These are phyloP conservation scores for Antheraea assamensis DNA, from an alignment of 2,888 invertebrate species.

Conservation along the genomic window DNA sequence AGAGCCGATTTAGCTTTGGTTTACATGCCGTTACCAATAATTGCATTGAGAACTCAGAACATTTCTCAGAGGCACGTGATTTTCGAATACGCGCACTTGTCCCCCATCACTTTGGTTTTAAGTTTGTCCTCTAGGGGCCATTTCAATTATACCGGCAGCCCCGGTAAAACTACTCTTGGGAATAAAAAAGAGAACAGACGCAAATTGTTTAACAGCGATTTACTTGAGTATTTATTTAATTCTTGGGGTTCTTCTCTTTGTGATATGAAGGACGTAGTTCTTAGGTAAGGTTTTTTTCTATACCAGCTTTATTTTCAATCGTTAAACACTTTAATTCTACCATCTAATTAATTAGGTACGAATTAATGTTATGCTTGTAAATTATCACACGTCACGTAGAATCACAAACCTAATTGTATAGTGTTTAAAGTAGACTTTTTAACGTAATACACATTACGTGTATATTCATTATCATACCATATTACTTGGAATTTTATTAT, in stretches of 20 bases:
- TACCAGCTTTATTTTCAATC: too few species aligned
- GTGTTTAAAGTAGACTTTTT: neutral
- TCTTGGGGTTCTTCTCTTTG: conserved; percentile 85
- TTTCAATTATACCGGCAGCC: conserved; percentile 58
- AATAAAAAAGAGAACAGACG: conserved; percentile 73
- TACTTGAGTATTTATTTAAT: conserved; percentile 84
- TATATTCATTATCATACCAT: neutral
- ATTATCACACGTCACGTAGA: neutral
- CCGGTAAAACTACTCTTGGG: conserved; percentile 54
- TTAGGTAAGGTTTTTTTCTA: conserved; percentile 70
- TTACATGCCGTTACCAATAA: conserved; percentile 80
- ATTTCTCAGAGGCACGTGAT: conserved; percentile 66
- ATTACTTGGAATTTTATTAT: neutral
- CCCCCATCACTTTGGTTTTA: conserved; percentile 83
- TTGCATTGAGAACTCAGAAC: conserved; percentile 69
- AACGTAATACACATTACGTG: neutral
- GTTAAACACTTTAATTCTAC: neutral
- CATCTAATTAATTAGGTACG: neutral
- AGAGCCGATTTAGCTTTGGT: conserved; percentile 81
- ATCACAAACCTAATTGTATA: neutral
- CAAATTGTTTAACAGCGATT: conserved; percentile 80
- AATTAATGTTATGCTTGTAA: neutral
- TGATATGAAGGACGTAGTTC: conserved; percentile 84
- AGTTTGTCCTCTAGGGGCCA: conserved; percentile 82
- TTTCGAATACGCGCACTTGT: conserved; percentile 82